Evolutionary conservation across 2,113 vertebrate genomes (phyloP).

Genomic region (Phalacrocorax aristotelis): DNA sequence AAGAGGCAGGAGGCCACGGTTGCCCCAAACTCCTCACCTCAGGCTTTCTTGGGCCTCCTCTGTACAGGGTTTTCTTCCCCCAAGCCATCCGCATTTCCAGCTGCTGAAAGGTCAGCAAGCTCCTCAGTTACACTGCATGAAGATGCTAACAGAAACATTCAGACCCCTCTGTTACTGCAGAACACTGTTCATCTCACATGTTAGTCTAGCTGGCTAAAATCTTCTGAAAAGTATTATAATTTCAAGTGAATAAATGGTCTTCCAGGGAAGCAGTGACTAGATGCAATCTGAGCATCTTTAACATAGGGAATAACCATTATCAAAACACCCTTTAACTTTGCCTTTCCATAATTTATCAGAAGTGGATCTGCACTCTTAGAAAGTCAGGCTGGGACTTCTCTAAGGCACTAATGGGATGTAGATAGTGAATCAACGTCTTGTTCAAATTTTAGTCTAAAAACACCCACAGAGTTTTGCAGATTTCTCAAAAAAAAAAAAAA

Average conservation of each 20-base stretch:
- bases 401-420: neutral
- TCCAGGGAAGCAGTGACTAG: neutral
- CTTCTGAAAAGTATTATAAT: neutral
- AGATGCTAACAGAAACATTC: neutral
- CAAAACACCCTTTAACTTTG: neutral
- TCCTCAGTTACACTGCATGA: neutral
- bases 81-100: neutral
- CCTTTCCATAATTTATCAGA: neutral
- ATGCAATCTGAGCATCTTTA: neutral
- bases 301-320: neutral
- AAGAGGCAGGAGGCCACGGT: neutral
- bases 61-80: neutral
- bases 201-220: neutral
- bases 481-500: slow-evolving; percentile 22
- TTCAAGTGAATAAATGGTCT: neutral
- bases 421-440: neutral
- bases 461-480: neutral
- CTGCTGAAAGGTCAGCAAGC: neutral
- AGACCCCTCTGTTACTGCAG: neutral
- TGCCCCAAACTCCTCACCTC: neutral
- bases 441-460: slow-evolving; percentile 10
- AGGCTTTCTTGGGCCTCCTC: neutral
- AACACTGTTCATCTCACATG: neutral
- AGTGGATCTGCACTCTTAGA: neutral
- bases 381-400: neutral